phyloP scores from a whole-genome alignment of 2,797 vertebrate genomes.

The Cetoscarus ocellatus region DNA sequence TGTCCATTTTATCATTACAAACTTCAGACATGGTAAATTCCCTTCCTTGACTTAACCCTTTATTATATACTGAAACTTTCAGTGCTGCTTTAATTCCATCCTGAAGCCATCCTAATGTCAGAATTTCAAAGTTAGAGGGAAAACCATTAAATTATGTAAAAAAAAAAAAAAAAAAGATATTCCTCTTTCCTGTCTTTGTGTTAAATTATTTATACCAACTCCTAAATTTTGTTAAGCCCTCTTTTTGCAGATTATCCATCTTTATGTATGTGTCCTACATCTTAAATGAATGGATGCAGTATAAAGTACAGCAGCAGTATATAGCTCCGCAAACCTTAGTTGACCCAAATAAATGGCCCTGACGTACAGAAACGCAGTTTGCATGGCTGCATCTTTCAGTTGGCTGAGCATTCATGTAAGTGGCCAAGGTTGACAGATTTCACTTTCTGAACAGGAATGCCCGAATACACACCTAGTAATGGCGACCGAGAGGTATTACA shows the following conservation, averaged over 20 bases:
- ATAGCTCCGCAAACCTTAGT: conserved; percentile 7
- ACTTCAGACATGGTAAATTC: neutral
- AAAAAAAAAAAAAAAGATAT: too few species aligned
- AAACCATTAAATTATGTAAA: too few species aligned
- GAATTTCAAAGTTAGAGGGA: too few species aligned
- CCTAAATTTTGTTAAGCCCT: conserved; percentile 3
- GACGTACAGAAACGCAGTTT: conserved; percentile 40
- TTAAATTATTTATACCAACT: neutral
- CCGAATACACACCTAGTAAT: conserved; percentile 56
- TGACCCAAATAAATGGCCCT: conserved; percentile 28
- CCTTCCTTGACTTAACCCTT: neutral
- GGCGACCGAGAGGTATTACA: conserved; percentile 28
- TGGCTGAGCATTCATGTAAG: conserved; percentile 57
- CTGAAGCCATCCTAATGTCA: too few species aligned
- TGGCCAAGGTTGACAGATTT: conserved; percentile 37
- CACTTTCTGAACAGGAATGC: conserved; percentile 27
- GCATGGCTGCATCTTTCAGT: conserved; percentile 63
- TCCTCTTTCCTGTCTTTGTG: neutral
- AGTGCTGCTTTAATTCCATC: neutral
- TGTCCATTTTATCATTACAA: neutral
- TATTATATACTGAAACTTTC: neutral
- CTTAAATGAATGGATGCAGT: conserved; percentile 4
- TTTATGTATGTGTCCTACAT: neutral
- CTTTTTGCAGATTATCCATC: conserved; percentile 27
- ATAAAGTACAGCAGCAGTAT: neutral